These are phyloP conservation scores for Lacanobia wlatinum DNA, from an alignment of 2,888 invertebrate genomes.

Conservation along the genomic window DNA sequence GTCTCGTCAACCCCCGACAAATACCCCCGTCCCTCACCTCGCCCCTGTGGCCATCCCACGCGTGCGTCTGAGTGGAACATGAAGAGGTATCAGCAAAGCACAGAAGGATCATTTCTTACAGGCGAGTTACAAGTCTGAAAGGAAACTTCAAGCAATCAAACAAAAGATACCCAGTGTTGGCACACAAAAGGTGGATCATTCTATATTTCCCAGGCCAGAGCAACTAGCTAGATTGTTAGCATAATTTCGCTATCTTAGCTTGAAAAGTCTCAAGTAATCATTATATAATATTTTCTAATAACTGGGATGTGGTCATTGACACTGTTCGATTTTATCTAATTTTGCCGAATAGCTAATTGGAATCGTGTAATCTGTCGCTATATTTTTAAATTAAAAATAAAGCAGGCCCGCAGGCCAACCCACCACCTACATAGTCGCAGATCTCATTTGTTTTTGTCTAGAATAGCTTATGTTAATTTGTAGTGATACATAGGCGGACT, in stretches of 20 bases:
- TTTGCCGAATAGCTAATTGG: conserved; percentile 5
- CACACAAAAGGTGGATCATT: no score
- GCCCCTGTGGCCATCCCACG: conserved; percentile 31
- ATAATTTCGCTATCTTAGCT: background rate
- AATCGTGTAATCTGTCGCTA: conserved; percentile 8
- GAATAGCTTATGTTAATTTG: no score
- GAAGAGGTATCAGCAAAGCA: background rate
- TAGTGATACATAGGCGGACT: no score
- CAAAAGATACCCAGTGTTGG: no score
- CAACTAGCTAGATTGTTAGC: no score
- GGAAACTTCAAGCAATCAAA: no score
- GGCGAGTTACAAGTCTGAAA: background rate
- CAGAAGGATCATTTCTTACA: conserved; percentile 32
- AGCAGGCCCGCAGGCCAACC: background rate
- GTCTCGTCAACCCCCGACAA: conserved; percentile 65
- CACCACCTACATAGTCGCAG: background rate
- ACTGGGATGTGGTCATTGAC: conserved; percentile 7
- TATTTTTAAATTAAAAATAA: background rate
- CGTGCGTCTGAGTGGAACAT: conserved; percentile 1
- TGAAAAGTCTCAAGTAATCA: no score
- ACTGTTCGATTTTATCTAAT: background rate
- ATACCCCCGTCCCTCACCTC: conserved; percentile 25
- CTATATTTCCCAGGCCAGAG: no score
- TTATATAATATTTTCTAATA: conserved; percentile 4
- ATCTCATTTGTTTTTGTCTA: background rate